phyloP scores from a whole-genome alignment of 2,113 vertebrate genomes.

The human (Homo sapiens) region DNA sequence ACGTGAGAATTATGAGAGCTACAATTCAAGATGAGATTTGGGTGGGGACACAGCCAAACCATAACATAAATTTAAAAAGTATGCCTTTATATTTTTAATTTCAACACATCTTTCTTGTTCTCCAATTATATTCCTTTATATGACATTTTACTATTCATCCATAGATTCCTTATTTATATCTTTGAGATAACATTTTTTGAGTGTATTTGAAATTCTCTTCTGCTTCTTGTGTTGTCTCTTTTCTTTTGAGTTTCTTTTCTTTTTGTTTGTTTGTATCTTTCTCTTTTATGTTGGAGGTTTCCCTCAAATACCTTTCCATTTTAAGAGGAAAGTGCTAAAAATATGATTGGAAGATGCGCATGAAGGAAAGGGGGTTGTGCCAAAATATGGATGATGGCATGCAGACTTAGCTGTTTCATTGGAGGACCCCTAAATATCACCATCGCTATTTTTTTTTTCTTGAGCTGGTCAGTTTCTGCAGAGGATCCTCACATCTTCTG shows the following conservation, averaged over 20 bases:
- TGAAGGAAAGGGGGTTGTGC: not conserved
- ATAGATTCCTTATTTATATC: not conserved
- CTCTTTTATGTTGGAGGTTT: not conserved
- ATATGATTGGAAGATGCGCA: not conserved
- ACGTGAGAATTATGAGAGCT: too few species aligned
- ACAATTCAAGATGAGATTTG: too few species aligned
- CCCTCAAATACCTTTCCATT: not conserved
- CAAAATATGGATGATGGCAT: not conserved
- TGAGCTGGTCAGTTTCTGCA: not conserved
- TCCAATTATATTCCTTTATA: not conserved
- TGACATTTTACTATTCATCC: not conserved
- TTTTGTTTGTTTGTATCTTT: not conserved
- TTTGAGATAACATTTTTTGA: not conserved
- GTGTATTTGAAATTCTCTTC: not conserved
- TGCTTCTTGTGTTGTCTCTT: not conserved
- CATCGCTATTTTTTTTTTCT: not conserved
- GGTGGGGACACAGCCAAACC: too few species aligned
- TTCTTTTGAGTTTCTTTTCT: not conserved
- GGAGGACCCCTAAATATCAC: not conserved
- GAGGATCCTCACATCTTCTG: not conserved
- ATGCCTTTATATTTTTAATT: not conserved
- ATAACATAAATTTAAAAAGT: not conserved
- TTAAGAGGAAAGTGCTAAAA: constrained; percentile 9
- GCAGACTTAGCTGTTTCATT: not conserved
- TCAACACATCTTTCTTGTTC: not conserved